Base-by-base conservation (phyloP, 2,888 invertebrate species). In the Sphaerophoria rueppellii region DNA sequence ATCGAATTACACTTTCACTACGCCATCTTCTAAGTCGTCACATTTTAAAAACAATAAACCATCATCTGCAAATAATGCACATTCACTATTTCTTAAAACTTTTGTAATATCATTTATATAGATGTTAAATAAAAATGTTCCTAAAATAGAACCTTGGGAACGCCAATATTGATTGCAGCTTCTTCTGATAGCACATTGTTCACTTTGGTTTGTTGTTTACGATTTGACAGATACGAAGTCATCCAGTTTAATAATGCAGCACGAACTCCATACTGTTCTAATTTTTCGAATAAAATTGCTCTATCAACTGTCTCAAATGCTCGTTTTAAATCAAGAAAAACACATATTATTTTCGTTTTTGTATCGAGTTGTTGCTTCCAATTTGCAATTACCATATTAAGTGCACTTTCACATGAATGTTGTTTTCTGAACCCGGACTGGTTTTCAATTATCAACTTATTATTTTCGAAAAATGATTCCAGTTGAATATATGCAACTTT, bases 341-440 rank as follows among this genome's bases (percentile, higher is more conserved):
- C 52, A 24, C 24, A 24, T 24, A 24, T 24, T 24, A 24, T 24
- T 24, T 24, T 24, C 24, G 24, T 24, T 24, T 24, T 24, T 24
- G 24, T 24, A 24, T 24, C 24, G 24, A 35, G 4, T n/a, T 57
- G 35, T 37, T 57, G 14, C n/a, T 35, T 57, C n/a, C 7, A 14
- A 6, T 57, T n/a, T 35, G 55, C 34, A 5, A 55, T 55, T 0
- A 55, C 55, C 55, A 55, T 34, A 24, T 35, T 32, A 55, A 55
- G 55, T 55, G 35, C 55, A 40, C 65, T 35, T 65, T 50, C 65
- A 35, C 65, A 65, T 37, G 65, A 52, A 67, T 54, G 52, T 7
- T 52, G 65, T 14, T 67, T 52, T 6, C 52, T 67, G 35, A 52
- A 52, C 4, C 65, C 40, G 11, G 65, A 52, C 9, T 67, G 65